Evolutionary conservation across 2,888 invertebrate genomes (phyloP).

Genomic region (Gortyna flavago): DNA sequence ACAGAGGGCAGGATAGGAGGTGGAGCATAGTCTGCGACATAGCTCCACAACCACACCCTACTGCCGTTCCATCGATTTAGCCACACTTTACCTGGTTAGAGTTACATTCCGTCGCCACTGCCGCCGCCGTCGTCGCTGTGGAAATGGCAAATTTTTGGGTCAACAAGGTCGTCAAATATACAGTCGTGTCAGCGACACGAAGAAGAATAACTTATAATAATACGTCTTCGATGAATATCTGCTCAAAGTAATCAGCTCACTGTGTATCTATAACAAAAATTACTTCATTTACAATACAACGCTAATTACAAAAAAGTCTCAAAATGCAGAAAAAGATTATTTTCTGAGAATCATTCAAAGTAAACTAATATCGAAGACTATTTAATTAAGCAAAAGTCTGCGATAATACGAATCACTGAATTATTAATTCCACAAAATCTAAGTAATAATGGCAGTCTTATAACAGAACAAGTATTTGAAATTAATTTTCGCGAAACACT

Average conservation of each 20-base stretch:
- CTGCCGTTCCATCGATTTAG: too few species aligned
- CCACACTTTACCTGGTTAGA: too few species aligned
- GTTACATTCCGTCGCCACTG: too few species aligned
- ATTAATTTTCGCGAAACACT: background rate
- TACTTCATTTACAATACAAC: background rate
- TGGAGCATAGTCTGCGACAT: too few species aligned
- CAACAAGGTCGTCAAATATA: too few species aligned
- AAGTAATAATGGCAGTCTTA: background rate
- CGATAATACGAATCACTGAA: constrained; percentile 1
- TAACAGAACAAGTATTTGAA: background rate
- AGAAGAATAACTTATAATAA: too few species aligned
- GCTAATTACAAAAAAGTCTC: background rate
- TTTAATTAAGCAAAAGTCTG: background rate
- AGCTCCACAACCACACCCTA: too few species aligned
- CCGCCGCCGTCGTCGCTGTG: too few species aligned
- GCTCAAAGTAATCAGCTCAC: background rate
- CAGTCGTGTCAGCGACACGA: too few species aligned
- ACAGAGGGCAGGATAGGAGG: too few species aligned
- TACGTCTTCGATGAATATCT: background rate
- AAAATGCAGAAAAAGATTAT: background rate
- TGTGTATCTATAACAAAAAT: background rate
- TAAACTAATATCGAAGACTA: constrained; percentile 2
- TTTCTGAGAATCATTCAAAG: constrained; percentile 4
- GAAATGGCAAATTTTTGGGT: too few species aligned
- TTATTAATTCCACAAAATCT: constrained; percentile 5